phyloP scores from a whole-genome alignment of 2,113 vertebrate genomes.

The Heptranchias perlo region DNA sequence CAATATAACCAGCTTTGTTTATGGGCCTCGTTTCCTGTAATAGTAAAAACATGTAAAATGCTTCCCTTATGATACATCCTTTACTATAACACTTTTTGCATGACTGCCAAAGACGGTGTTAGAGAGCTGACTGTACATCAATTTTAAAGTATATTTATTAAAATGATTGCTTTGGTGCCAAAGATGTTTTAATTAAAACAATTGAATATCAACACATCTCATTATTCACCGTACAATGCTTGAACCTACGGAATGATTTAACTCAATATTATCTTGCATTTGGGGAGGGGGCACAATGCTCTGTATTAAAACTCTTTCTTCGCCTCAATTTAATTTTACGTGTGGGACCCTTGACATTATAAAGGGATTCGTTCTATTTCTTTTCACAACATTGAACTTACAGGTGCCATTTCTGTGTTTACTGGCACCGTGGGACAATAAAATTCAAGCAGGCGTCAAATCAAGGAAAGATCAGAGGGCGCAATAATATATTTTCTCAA shows the following conservation, averaged over 20 bases:
- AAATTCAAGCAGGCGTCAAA: slow-evolving; percentile 33
- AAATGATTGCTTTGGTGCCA: slow-evolving; percentile 16
- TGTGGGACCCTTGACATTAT: slow-evolving; percentile 36
- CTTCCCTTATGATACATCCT: not conserved
- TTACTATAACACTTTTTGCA: not conserved
- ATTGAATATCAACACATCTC: slow-evolving; percentile 3
- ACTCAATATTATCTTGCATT: not conserved
- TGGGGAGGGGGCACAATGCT: not conserved
- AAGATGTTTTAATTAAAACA: slow-evolving; percentile 23
- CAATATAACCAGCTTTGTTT: not conserved
- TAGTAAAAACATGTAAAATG: slow-evolving; percentile 1
- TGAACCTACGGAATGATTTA: slow-evolving; percentile 12
- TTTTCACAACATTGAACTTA: slow-evolving; percentile 31
- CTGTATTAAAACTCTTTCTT: not conserved
- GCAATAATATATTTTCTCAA: slow-evolving; percentile 32
- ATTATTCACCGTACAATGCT: not conserved
- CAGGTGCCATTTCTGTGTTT: slow-evolving; percentile 29
- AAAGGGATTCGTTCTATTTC: slow-evolving; percentile 33
- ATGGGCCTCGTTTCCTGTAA: not conserved
- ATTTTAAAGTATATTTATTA: slow-evolving; percentile 6
- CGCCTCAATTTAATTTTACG: slow-evolving; percentile 28
- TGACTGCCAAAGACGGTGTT: not conserved
- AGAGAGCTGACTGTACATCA: not conserved
- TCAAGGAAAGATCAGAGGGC: slow-evolving; percentile 34
- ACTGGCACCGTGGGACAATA: slow-evolving; percentile 23